Conservation (phyloP, 2,113 vertebrate species). For the Raja brachyura region DNA sequence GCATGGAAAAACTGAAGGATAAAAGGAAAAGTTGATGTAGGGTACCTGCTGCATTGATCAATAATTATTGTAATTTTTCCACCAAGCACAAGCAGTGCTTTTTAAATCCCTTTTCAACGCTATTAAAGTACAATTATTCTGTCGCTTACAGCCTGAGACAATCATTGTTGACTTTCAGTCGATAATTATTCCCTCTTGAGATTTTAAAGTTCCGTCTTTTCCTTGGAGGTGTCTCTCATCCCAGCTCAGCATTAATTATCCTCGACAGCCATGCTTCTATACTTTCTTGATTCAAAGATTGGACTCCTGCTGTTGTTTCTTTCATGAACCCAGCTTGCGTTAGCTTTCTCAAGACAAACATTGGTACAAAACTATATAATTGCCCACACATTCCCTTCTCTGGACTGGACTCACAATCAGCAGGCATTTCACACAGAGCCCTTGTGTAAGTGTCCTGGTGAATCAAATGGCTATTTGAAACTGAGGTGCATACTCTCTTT, state of each 20-base stretch:
- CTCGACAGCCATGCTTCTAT: not conserved
- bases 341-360: not conserved
- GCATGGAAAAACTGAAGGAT: not conserved
- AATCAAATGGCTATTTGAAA: not conserved
- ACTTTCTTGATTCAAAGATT: not conserved
- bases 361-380: not conserved
- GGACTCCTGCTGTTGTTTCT: not conserved
- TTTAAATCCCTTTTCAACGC: not conserved
- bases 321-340: not conserved
- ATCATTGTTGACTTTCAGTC: not conserved
- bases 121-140: not conserved
- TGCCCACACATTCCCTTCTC: not conserved
- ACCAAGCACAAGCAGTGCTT: not conserved
- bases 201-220: not conserved
- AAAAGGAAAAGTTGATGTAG: not conserved
- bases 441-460: not conserved
- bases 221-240: not conserved
- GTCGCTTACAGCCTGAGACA: not conserved
- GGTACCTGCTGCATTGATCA: not conserved
- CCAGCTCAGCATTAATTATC: not conserved
- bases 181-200: not conserved
- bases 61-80: not conserved
- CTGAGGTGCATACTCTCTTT: not conserved
- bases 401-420: not conserved
- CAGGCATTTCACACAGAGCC: not conserved